Evolutionary conservation across 1,140 invertebrate genomes (phyloP), one percentile per base, ranked within the genome.

Genomic region (Cardiocondyla obscurior): DNA sequence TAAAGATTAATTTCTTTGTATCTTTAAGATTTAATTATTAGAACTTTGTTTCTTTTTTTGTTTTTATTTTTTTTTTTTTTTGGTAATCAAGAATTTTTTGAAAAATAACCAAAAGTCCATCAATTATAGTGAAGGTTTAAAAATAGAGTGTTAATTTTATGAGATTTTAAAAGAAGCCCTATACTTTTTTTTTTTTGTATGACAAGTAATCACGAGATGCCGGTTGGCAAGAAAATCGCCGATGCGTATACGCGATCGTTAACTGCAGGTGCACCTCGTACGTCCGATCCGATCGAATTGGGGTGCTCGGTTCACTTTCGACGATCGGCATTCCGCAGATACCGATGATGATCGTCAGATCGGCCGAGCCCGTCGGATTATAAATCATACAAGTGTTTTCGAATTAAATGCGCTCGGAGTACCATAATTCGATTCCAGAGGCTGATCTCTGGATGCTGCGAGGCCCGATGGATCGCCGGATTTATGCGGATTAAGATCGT

Each of bases 341-440:
- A 53, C 73, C 72, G 46, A 33, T 69, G 62, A 36, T 51, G 60
- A 83, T 85, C 85, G 67, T 81, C 84, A 42, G 64, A 87, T 57
- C 65, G 49, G 33, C 73, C 33, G 46, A 69, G 33, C 49, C 85
- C 46, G 36, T 39, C 60, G 72, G 83, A 88, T 88, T 88, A 85
- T 85, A 88, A 88, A 88, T 88, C 81, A 79, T 16, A 72, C 28
- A 28, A 60, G 58, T 53, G 44, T 86, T 86, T 87, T 46, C 73
- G 85, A 86, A 86, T 87, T 87, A 86, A 87, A 86, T 44, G 62
- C 25, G 67, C 64, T n/a, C 19, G 70, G 64, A 86, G 83, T 87
- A 65, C 70, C 51, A 65, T 85, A 85, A 86, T 82, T 86, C 58
- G 85, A 74, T 67, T 86, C 60, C 51, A 82, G 49, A 39, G 69